Evolutionary conservation across 1,140 invertebrate species (phyloP), one percentile per base, ranked within the genome.

Genomic region (Atta cephalotes): DNA sequence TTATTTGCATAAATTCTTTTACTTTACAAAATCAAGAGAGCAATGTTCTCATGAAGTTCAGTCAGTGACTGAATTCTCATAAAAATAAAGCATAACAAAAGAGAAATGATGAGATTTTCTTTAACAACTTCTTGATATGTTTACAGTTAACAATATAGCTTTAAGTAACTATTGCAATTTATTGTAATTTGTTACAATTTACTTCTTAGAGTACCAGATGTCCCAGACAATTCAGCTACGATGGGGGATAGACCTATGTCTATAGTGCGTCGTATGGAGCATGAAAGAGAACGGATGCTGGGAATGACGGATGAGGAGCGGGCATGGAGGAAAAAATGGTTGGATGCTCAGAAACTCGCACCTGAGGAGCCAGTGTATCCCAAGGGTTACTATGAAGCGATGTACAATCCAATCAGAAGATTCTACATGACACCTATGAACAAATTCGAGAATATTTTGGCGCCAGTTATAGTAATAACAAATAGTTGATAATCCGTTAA

Each of bases 271-370:
- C 97, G 98, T 78, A 96, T 97, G 94, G 96, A 95, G 21, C 93
- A 93, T 0, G 97, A 98, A 95, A 96, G 98, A 86, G 97, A 98
- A 95, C 96, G 98, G 93, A 95, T 97, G 31, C 91, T 97, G 70
- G 98, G 98, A 79, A 98, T 98, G 98, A 97, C 97, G 7, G 95
- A 97, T 92, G 97, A 96, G n/a, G 98, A 98, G 95, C 96, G 98
- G 89, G 96, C 96, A 65, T 98, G 97, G 96, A 96, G 98, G 84
- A 97, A 97, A 88, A 96, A 98, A 93, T 99, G 97, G 97, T 88
- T 98, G 1, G 97, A 98, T 93, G 98, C 98, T 95, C 98, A 98
- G 95, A 92, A 96, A 88, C 95, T 99, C 53, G 94, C 96, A 68
- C 95, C 96, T 18, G 96, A 97, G 74, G 98, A 98, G 92, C 97